These are phyloP conservation scores for Oreotrochilus melanogaster DNA, from an alignment of 2,113 vertebrate genomes.

Conservation along the genomic window DNA sequence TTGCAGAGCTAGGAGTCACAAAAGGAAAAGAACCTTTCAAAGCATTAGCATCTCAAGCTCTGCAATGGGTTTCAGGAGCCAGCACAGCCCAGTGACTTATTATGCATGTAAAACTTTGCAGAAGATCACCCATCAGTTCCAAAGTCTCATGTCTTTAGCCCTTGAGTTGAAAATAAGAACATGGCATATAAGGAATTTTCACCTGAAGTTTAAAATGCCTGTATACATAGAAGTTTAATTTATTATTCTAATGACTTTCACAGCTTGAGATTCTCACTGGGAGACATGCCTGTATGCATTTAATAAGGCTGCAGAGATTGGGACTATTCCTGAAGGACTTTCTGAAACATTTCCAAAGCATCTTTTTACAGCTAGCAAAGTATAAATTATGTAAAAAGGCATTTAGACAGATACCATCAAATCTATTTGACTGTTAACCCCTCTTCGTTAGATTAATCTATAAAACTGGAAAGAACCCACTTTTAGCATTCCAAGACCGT, in stretches of 20 bases:
- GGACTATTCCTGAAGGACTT: conserved; percentile 75
- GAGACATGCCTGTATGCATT: conserved; percentile 76
- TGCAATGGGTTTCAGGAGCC: conserved; percentile 18
- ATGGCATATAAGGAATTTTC: conserved; percentile 64
- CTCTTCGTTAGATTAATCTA: conserved; percentile 67
- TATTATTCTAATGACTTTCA: conserved; percentile 86
- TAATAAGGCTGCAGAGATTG: conserved; percentile 79
- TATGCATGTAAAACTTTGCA: conserved; percentile 45
- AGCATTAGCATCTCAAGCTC: conserved; percentile 1
- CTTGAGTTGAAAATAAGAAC: conserved; percentile 63
- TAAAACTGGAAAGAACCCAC: conserved; percentile 45
- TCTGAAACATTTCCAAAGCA: conserved; percentile 73
- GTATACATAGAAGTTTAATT: conserved; percentile 78
- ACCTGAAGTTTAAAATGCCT: conserved; percentile 77
- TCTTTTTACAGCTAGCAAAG: conserved; percentile 75
- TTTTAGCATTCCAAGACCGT: conserved; percentile 37
- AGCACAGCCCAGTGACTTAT: conserved; percentile 2
- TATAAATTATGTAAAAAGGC: conserved; percentile 70
- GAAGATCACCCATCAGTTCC: not conserved
- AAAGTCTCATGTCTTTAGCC: conserved; percentile 38
- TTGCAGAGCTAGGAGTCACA: not conserved
- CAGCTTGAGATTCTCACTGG: conserved; percentile 80
- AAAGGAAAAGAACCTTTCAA: not conserved
- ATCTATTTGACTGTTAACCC: conserved; percentile 60
- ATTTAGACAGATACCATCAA: conserved; percentile 61